Percentiles rank a stretch among this genome's conserved stretches.
phyloP scores from a whole-genome alignment of 2,888 invertebrate species.

The Drosophila koepferae region DNA sequence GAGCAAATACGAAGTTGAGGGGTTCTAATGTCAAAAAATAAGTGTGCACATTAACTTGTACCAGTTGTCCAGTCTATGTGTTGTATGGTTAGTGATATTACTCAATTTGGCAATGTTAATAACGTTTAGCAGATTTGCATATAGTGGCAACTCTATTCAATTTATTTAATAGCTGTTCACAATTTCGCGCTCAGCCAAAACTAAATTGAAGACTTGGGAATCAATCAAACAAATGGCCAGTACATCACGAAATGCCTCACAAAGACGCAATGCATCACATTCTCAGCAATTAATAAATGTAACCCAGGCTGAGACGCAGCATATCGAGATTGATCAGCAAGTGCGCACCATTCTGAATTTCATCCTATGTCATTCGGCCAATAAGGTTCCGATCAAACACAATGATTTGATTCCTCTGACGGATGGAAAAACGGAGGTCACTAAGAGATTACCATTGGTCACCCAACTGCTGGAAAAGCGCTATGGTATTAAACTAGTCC shows the following conservation, averaged over 20 bases:
- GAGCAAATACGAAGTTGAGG: no score
- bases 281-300: slow-evolving; percentile 21
- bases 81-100: no score
- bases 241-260: slow-evolving; percentile 39
- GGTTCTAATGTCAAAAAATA: no score
- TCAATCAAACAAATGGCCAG: slow-evolving; percentile 50
- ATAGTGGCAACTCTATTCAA: slow-evolving; percentile 22
- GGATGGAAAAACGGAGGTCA: slow-evolving; percentile 30
- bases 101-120: not conserved
- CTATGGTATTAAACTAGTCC: slow-evolving; percentile 48
- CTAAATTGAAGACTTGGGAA: not conserved
- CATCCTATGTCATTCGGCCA: slow-evolving; percentile 53
- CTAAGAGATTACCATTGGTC: slow-evolving; percentile 36
- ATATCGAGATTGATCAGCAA: slow-evolving; percentile 25
- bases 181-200: slow-evolving; percentile 27
- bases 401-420: slow-evolving; percentile 39
- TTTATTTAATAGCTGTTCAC: slow-evolving; percentile 6
- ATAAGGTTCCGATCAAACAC: slow-evolving; percentile 55
- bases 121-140: not conserved
- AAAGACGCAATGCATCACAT: slow-evolving; percentile 8
- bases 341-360: slow-evolving; percentile 54
- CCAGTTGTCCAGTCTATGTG: no score
- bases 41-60: no score
- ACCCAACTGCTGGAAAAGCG: slow-evolving; percentile 26
- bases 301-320: not conserved